These are phyloP conservation scores for Gryllus longicercus DNA, from an alignment of 2,888 invertebrate species.

Conservation along the genomic window DNA sequence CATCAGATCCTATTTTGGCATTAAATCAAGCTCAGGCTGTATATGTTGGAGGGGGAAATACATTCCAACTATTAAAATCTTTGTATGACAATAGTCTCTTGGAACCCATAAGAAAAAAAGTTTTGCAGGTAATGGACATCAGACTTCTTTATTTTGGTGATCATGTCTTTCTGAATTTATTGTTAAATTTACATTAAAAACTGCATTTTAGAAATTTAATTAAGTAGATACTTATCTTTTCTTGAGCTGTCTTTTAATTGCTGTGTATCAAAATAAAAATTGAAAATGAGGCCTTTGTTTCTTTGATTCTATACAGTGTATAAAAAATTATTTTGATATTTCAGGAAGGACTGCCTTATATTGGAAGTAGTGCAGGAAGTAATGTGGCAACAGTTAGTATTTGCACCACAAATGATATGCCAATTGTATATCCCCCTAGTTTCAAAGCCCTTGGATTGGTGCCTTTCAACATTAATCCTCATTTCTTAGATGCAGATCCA, in stretches of 20 bases:
- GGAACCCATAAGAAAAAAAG: slow-evolving; percentile 54
- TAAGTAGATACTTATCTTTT: too few relatives aligned
- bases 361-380: slow-evolving; percentile 78
- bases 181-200: too few relatives aligned
- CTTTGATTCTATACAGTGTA: too few relatives aligned
- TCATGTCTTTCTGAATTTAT: too few relatives aligned
- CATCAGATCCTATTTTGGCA: slow-evolving; percentile 53
- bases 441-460: slow-evolving; percentile 69
- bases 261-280: too few relatives aligned
- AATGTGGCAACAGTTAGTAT: slow-evolving; percentile 78
- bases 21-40: slow-evolving; percentile 63
- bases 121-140: slow-evolving; percentile 27
- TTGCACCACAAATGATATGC: slow-evolving; percentile 85
- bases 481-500: slow-evolving; percentile 66
- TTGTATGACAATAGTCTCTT: slow-evolving; percentile 67
- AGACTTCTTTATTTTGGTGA: neutral
- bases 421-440: slow-evolving; percentile 71
- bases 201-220: too few relatives aligned
- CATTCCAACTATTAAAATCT: slow-evolving; percentile 67
- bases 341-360: slow-evolving; percentile 62
- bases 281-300: too few relatives aligned
- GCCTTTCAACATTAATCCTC: slow-evolving; percentile 82
- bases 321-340: slow-evolving; percentile 27
- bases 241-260: too few relatives aligned
- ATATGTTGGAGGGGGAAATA: slow-evolving; percentile 79